Base-by-base conservation (phyloP, 1,140 invertebrate species). In the fruit fly (Drosophila melanogaster) region DNA sequence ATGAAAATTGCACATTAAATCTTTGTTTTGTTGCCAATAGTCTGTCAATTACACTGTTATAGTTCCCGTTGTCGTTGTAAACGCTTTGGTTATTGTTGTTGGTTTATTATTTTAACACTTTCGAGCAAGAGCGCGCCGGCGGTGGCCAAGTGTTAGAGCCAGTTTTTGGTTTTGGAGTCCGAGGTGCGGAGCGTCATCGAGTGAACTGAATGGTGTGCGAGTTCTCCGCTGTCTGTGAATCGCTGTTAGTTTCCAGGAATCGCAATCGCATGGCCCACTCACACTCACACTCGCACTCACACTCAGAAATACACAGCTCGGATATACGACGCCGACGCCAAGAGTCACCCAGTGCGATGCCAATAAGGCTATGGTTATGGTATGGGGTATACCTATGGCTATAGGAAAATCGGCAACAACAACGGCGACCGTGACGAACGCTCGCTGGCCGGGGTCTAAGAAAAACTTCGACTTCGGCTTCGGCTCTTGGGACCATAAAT, bases 241-340 rank as follows among this genome's bases (percentile, higher is more conserved):
- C 87, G 90, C 84, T 91, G 86, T 91, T 91, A 91, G 90, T 91
- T 91, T 91, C 86, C 90, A 84, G 80, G 90, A 91, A 90, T 81
- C 81, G 84, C 81, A 78, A 53, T 72, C 74, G 74, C 67, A 73
- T 43, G 60, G 35, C 44, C 43, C 59, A 83, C 47, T 37, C 57
- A 54, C 58, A 51, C 64, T 38, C 15, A 10, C 55, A 19, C 17
- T 33, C 56, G 19, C 55, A 22, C 19, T 24, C 26, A 22, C 30
- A 37, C 47, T 12, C 30, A 22, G 26, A 35, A 30, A 10, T 22
- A 30, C 6, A 30, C 15, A 17, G 24, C 22, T 26, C 26, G 46
- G 37, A 44, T 44, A 49, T 37, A 15, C 78, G 51, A 64, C 51
- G 66, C 41, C 79, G 53, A 77, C 47, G 53, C 60, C 76, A 78